A percentile compares a stretch with the other conserved stretches of the same genome.
Evolutionary conservation across 64 coral and sea anemone genomes (phyloP).

Genomic region (Montipora foliosa): DNA sequence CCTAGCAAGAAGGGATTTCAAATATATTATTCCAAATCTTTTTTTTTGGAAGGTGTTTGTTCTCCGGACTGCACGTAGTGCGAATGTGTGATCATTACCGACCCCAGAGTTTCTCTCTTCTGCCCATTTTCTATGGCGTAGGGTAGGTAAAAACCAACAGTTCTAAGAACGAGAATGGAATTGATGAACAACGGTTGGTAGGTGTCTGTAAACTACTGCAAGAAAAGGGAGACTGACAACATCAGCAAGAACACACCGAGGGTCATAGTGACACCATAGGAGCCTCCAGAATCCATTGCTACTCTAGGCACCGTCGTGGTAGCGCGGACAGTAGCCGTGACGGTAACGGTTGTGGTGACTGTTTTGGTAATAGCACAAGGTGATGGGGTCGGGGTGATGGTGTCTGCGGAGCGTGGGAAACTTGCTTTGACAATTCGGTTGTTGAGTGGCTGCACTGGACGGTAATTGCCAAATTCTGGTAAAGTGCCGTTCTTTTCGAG

Average conservation of each 20-base stretch:
- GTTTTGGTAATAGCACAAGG: not conserved
- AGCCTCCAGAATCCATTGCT: not conserved
- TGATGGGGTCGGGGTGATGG: not conserved
- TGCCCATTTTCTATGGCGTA: not conserved
- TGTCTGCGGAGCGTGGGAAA: not conserved
- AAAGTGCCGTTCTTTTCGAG: constrained; percentile 23
- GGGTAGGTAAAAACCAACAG: not conserved
- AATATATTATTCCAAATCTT: not conserved
- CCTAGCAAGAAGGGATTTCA: not conserved
- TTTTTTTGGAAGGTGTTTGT: not conserved
- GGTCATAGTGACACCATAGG: not conserved
- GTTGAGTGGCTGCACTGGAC: constrained; percentile 70
- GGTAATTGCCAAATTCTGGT: constrained; percentile 15
- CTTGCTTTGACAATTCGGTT: constrained; percentile 45
- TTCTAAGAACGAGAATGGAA: not conserved
- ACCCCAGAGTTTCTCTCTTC: not conserved
- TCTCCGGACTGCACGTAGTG: not conserved
- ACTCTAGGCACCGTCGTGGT: not conserved
- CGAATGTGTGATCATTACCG: not conserved
- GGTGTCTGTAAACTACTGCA: not conserved
- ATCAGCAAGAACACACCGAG: not conserved
- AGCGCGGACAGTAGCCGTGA: not conserved
- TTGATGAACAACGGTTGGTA: not conserved
- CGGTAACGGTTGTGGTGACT: not conserved
- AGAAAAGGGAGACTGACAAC: not conserved